Evolutionary conservation across 2,888 invertebrate genomes (phyloP), one percentile per base, ranked within the genome.

Genomic region (Orchestes rusci): DNA sequence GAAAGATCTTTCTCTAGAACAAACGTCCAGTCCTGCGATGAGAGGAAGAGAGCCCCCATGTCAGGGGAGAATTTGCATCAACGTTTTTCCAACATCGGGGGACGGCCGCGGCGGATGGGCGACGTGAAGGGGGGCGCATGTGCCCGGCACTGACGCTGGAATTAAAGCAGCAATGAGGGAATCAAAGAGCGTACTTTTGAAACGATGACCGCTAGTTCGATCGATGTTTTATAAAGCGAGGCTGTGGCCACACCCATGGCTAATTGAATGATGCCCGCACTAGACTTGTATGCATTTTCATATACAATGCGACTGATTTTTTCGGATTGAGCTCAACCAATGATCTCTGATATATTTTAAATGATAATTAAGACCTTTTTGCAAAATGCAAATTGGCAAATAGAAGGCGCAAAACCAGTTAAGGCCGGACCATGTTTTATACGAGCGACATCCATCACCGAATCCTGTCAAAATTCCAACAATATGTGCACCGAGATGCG

Each of bases 171-270:
- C 45, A 45, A 47, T 43, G 46, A 47, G 46, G 48, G 43, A 48
- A 68, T 68, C 68, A 69, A 69, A 68, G 68, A 67, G 67, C 67
- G 66, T 62, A 68, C 67, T 69, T 69, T 68, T 68, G 63, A 69
- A 68, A 66, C 67, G 69, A 69, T 69, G 69, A 68, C 68, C 69
- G 68, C 65, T 68, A 62, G 67, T 66, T 66, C 69, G 69, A 69
- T 69, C 69, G 68, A 69, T 69, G 69, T 69, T 69, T 69, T 69
- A 67, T 68, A 68, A 64, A 65, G 67, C 61, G 61, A 60, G 56
- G 62, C 62, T 61, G 64, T 67, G 67, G 67, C 68, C 68, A 68
- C 68, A 68, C 68, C 68, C 68, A 64, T 64, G 62, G 60, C 65
- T 68, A 68, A 68, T 68, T 68, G 66, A 68, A 68, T 68, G 66